Conservation (phyloP, 2,113 vertebrate genomes). For the Phaetusa simplex region DNA sequence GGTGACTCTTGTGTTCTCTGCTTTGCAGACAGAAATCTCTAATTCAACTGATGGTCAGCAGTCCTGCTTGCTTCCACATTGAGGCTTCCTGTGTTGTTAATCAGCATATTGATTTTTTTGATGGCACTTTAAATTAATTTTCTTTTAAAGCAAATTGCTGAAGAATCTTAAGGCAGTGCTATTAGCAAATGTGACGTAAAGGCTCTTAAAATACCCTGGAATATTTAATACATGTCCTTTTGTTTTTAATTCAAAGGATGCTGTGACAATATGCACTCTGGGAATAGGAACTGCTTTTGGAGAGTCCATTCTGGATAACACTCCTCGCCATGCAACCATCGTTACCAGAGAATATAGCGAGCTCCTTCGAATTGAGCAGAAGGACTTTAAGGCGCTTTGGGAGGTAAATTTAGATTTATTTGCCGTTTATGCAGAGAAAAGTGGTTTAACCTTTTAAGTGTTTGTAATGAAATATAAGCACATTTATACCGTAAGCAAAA, state of each 20-base stretch:
- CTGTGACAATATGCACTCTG: conserved; percentile 94
- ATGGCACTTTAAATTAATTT: neutral
- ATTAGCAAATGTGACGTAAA: neutral
- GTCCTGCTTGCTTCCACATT: neutral
- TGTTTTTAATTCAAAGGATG: conserved; percentile 82
- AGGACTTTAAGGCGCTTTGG: conserved; percentile 95
- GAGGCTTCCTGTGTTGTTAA: neutral
- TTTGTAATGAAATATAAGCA: neutral
- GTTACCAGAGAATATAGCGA: conserved; percentile 92
- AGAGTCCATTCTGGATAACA: conserved; percentile 97
- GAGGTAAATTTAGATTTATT: conserved; percentile 82
- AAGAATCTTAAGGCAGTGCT: neutral
- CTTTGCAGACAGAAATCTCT: neutral
- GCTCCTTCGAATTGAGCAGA: conserved; percentile 94
- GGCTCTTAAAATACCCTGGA: neutral
- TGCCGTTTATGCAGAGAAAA: neutral
- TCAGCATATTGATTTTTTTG: neutral
- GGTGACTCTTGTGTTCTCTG: neutral
- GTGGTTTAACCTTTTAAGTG: neutral
- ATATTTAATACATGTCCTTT: neutral
- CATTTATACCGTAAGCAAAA: neutral
- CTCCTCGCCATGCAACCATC: conserved; percentile 95
- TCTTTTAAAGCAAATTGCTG: neutral
- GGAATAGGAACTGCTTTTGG: conserved; percentile 96
- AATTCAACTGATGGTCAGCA: neutral